Conservation (phyloP, 2,888 invertebrate genomes). For the Andrena fulva region DNA sequence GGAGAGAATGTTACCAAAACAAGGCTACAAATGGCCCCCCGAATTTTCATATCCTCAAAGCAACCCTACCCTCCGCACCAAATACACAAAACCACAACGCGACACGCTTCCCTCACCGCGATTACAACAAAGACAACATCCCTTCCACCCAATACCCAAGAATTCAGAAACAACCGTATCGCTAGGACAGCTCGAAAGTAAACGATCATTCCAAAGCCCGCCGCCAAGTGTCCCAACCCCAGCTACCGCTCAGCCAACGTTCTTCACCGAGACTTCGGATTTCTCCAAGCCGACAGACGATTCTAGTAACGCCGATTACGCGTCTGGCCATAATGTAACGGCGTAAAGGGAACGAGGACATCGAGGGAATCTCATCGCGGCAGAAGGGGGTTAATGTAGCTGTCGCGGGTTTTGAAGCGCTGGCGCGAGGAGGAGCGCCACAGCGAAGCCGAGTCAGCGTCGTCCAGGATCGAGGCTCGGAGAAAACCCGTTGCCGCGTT, state of each 20-base stretch:
- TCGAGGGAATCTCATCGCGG: constrained; percentile 1
- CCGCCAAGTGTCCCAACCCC: too few species aligned
- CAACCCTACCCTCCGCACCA: too few species aligned
- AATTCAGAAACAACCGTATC: too few species aligned
- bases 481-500: constrained; percentile 70
- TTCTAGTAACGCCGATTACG: background rate
- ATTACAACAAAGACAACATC: too few species aligned
- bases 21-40: too few species aligned
- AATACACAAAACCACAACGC: too few species aligned
- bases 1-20: too few species aligned
- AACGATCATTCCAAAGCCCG: too few species aligned
- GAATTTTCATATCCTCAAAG: too few species aligned
- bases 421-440: constrained; percentile 23
- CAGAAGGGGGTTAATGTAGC: constrained; percentile 53
- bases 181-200: too few species aligned
- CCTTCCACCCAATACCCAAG: too few species aligned
- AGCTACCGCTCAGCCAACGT: background rate
- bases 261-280: background rate
- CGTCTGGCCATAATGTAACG: background rate
- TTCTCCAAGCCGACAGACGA: background rate
- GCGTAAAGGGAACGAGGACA: constrained; percentile 14
- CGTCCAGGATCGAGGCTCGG: constrained; percentile 34
- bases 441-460: constrained; percentile 1
- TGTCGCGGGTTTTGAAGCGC: constrained; percentile 48
- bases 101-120: too few species aligned